Base-by-base conservation (phyloP, 2,888 invertebrate species). In the Cantharis flavilabris region DNA sequence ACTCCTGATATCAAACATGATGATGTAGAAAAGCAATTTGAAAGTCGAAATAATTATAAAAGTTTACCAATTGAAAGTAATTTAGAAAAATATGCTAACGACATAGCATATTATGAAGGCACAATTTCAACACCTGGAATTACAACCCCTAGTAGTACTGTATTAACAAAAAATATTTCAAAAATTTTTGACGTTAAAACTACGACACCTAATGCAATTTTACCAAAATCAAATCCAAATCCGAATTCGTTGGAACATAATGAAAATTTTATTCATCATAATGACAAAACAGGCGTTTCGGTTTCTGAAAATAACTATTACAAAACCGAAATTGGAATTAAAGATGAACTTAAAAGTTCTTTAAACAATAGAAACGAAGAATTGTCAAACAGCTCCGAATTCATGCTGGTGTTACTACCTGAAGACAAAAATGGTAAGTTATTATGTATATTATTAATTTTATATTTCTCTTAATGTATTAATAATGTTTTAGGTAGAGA, bases 371-470 rank as follows among this genome's bases (percentile, higher is more conserved):
- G 88, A 65, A 88, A 88, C 72, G 90, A 89, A 81, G 90, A 89
- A 72, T 83, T 89, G 67, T 91, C 92, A 71, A 93, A 92, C 63
- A 95, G 95, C 87, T 94, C 93, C 72, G 96, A 96, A 87, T 94
- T 95, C 84, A 95, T 96, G 94, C 89, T 96, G 80, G 94, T 96
- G 71, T 90, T 96, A 20, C 87, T 87, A 81, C 86, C 88, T 71
- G 87, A 86, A 80, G 86, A 84, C 80, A 83, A 84, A 76, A 82
- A 85, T 85, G 86, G 87, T 87, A 82, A 80, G 81, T 23, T 69
- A 30, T 20, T 64, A 49, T 28, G 14, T 65, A 18, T 28, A 30
- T 14, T 65, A 30, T 65, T 11, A 10, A 23, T 33, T 16, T 5
- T 28, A 20, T 65, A 9, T 18, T 63, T 76, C 3, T 77, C 3